These are phyloP conservation scores for Dyspetes luteomarginatus DNA, from an alignment of 2,888 invertebrate genomes.

Conservation along the genomic window DNA sequence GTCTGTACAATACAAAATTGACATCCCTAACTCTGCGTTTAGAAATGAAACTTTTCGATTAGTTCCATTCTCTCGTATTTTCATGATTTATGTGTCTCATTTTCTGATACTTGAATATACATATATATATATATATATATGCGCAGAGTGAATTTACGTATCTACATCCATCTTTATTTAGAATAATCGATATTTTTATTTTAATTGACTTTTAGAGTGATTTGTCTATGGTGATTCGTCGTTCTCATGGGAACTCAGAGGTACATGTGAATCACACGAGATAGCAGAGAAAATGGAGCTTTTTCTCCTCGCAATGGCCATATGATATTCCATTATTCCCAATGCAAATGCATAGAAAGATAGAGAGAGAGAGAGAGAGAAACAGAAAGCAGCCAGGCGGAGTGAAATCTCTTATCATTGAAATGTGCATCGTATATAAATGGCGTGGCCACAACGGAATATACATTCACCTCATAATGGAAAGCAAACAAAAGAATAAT, in stretches of 20 bases:
- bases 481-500: slow-evolving; percentile 18
- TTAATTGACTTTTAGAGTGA: background rate
- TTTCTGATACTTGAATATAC: too few species aligned
- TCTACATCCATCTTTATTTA: background rate
- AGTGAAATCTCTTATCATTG: slow-evolving; percentile 41
- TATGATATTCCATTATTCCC: slow-evolving; percentile 29
- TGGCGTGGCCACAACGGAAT: slow-evolving; percentile 10
- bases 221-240: slow-evolving; percentile 38
- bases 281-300: slow-evolving; percentile 6
- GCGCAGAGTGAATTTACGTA: too few species aligned
- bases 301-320: slow-evolving; percentile 17
- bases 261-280: background rate
- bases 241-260: slow-evolving; percentile 32
- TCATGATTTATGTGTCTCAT: too few species aligned
- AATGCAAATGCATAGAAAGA: background rate
- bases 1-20: too few species aligned
- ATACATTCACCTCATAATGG: slow-evolving; percentile 29
- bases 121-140: too few species aligned
- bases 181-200: slow-evolving; percentile 22
- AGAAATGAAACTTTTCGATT: too few species aligned
- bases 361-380: background rate
- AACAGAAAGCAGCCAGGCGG: background rate
- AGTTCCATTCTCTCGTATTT: too few species aligned
- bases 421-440: slow-evolving; percentile 18
- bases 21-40: too few species aligned